A percentile compares a stretch with the other conserved stretches of the same genome.
Evolutionary conservation across 2,797 vertebrate species (phyloP).

Genomic region (Pipistrellus pipistrellus): DNA sequence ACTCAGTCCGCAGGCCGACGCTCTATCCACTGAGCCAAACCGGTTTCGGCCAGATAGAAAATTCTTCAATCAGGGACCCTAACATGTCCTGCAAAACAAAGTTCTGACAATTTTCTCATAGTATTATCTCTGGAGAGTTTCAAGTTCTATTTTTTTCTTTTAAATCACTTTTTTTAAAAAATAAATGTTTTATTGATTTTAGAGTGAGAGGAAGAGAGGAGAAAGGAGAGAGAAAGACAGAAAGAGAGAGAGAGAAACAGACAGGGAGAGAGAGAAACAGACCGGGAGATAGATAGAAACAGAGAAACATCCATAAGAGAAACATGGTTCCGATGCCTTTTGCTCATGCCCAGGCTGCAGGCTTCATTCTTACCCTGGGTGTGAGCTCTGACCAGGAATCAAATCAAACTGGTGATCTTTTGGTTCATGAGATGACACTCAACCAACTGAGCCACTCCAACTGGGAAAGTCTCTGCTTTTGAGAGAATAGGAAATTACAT

Average conservation of each 20-base stretch:
- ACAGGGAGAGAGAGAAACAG: too few species aligned
- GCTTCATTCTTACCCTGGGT: background rate
- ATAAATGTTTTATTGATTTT: background rate
- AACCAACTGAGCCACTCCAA: background rate
- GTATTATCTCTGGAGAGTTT: conserved; percentile 44
- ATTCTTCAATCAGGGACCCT: background rate
- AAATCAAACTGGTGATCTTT: background rate
- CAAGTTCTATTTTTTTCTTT: conserved; percentile 29
- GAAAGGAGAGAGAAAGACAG: too few species aligned
- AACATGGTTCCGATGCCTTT: background rate
- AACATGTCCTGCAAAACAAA: background rate
- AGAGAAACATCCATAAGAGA: background rate
- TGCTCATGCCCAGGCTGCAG: background rate
- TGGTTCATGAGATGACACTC: background rate
- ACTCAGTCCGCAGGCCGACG: too few species aligned
- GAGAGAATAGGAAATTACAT: conserved; percentile 29
- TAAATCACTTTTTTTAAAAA: background rate
- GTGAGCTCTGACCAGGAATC: background rate
- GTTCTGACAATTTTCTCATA: conserved; percentile 2
- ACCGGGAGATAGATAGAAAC: background rate
- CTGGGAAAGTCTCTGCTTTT: conserved; percentile 5
- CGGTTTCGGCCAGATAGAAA: background rate
- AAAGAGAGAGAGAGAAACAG: too few species aligned
- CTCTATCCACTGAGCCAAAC: too few species aligned
- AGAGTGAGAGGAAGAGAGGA: background rate